Evolutionary conservation across 23 tunicate species (phyloP).

Genomic region (Trididemnum nubilum): DNA sequence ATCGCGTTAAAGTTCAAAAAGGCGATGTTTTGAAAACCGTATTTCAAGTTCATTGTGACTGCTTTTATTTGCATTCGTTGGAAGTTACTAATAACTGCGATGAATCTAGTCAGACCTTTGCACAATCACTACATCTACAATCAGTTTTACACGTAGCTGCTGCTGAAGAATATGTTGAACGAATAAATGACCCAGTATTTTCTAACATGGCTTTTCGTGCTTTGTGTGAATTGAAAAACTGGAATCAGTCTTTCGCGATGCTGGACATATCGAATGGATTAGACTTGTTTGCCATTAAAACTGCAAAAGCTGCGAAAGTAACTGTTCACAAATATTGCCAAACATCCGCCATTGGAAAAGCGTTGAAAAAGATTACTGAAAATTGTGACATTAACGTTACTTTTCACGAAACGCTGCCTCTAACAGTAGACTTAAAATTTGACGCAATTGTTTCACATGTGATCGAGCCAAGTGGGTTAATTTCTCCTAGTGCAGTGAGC

Average conservation of each 20-base stretch:
- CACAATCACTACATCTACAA: background rate
- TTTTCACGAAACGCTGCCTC: background rate
- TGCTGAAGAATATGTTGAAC: constrained; percentile 41
- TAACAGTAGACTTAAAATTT: background rate
- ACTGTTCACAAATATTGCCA: constrained; percentile 46
- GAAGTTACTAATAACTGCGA: background rate
- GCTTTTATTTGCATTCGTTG: constrained; percentile 12
- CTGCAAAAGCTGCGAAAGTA: background rate
- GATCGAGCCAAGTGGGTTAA: constrained; percentile 64
- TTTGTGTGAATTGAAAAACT: constrained; percentile 1
- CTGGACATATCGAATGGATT: constrained; percentile 59
- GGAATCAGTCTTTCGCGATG: background rate
- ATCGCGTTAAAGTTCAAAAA: constrained; percentile 1
- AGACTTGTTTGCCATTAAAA: constrained; percentile 26
- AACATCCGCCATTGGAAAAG: background rate
- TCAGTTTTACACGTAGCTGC: constrained; percentile 24
- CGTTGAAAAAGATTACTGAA: background rate
- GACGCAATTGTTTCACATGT: constrained; percentile 44
- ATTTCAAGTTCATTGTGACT: constrained; percentile 35
- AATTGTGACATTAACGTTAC: background rate
- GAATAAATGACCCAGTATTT: constrained; percentile 42
- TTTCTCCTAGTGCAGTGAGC: constrained; percentile 43
- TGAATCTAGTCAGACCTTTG: background rate
- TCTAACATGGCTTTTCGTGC: constrained; percentile 30
- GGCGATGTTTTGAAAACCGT: constrained; percentile 5